Evolutionary conservation across 2,888 invertebrate species (phyloP).

Genomic region (Ypsolopha scabrella): DNA sequence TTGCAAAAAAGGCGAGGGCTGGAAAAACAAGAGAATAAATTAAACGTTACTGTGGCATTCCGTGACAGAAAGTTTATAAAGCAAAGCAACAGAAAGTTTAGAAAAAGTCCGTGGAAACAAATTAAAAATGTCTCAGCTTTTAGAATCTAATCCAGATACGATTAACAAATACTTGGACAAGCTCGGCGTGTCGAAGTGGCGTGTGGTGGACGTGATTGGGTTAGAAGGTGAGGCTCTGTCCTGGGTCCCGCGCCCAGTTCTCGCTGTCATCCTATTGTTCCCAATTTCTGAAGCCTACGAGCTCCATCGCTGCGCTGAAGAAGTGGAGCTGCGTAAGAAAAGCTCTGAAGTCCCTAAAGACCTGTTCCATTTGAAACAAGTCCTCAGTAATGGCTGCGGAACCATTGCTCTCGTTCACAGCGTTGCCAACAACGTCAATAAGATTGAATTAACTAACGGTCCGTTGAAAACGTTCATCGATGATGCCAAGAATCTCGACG

Average conservation of each 20-base stretch:
- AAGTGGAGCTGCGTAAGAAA: slow-evolving; percentile 68
- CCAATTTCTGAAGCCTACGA: slow-evolving; percentile 85
- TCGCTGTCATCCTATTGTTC: slow-evolving; percentile 88
- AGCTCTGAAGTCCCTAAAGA: slow-evolving; percentile 70
- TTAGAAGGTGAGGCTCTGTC: slow-evolving; percentile 86
- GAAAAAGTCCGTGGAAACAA: too few relatives aligned
- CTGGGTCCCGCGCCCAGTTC: slow-evolving; percentile 87
- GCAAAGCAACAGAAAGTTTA: too few relatives aligned
- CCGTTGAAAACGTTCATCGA: slow-evolving; percentile 82
- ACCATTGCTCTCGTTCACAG: slow-evolving; percentile 95
- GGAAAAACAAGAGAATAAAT: too few relatives aligned
- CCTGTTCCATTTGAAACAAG: slow-evolving; percentile 89
- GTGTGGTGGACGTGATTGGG: slow-evolving; percentile 91
- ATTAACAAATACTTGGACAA: slow-evolving; percentile 78
- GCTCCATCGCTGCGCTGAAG: slow-evolving; percentile 73
- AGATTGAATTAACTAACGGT: slow-evolving; percentile 77
- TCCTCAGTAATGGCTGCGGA: slow-evolving; percentile 94
- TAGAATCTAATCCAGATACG: slow-evolving; percentile 66
- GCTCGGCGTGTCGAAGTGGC: slow-evolving; percentile 86
- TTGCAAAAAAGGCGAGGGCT: too few relatives aligned
- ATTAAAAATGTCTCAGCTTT: too few relatives aligned
- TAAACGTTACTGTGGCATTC: too few relatives aligned
- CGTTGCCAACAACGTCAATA: slow-evolving; percentile 88
- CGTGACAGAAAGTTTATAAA: too few relatives aligned
- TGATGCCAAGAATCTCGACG: slow-evolving; percentile 73